These are phyloP conservation scores for Dioctria rufipes DNA, from an alignment of 2,888 invertebrate species.

Conservation along the genomic window DNA sequence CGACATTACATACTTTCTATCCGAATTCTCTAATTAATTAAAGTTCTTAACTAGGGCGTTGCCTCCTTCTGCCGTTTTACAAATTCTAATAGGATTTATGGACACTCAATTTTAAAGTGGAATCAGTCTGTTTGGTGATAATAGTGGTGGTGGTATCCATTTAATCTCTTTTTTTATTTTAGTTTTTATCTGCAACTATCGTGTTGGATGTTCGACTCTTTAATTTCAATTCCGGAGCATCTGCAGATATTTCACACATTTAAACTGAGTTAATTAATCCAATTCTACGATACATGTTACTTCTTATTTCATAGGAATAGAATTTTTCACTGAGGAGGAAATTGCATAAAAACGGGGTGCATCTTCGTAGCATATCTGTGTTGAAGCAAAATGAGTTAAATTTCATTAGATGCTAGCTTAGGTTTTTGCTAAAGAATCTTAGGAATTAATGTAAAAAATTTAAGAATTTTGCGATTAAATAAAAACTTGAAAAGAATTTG, in stretches of 20 bases:
- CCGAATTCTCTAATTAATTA: background rate
- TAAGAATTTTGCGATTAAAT: too few species aligned
- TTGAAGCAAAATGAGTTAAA: background rate
- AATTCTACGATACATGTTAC: conserved; percentile 67
- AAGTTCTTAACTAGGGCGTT: background rate
- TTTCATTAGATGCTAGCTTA: too few species aligned
- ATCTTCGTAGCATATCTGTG: conserved; percentile 68
- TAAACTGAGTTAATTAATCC: conserved; percentile 70
- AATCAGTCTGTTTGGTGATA: background rate
- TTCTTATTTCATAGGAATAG: conserved; percentile 66
- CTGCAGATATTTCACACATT: conserved; percentile 76
- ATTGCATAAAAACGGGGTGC: conserved; percentile 66
- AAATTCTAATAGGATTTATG: background rate
- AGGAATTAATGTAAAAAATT: too few species aligned
- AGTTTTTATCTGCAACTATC: conserved; percentile 74
- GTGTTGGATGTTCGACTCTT: conserved; percentile 74
- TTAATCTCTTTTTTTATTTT: background rate
- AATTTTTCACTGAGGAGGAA: conserved; percentile 65
- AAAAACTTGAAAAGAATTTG: too few species aligned
- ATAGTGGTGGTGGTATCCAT: background rate
- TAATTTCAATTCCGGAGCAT: conserved; percentile 75
- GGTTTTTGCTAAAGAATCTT: too few species aligned
- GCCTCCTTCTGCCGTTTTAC: background rate
- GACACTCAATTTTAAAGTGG: background rate
- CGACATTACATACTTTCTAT: background rate